phyloP scores from a whole-genome alignment of 2,888 invertebrate genomes.

The Listrodromus nycthemerus region DNA sequence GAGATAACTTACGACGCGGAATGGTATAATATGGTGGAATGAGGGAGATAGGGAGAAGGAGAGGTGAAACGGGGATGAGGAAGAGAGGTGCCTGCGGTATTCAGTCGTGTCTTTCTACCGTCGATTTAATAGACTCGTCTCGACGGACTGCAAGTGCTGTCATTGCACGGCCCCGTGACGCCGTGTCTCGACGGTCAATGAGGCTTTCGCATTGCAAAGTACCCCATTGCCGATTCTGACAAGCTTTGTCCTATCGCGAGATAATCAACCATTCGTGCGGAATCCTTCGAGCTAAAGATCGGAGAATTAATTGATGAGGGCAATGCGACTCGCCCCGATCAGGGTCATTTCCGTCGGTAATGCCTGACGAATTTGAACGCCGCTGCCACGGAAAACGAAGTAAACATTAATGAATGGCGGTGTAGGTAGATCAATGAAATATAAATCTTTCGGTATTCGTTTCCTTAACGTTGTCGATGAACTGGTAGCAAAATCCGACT shows the following conservation, averaged over 20 bases:
- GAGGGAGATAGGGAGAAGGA: conserved; percentile 23
- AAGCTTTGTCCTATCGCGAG: not conserved
- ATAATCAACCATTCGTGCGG: not conserved
- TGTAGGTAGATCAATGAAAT: too few species aligned
- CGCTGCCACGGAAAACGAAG: too few species aligned
- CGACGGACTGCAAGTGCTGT: conserved; percentile 75
- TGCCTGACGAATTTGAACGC: too few species aligned
- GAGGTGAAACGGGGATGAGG: conserved; percentile 56
- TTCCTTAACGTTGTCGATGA: too few species aligned
- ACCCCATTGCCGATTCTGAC: not conserved
- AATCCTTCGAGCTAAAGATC: conserved; percentile 6
- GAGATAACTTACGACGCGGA: conserved; percentile 78
- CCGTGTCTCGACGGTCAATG: conserved; percentile 55
- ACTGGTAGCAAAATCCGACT: too few species aligned
- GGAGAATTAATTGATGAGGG: not conserved
- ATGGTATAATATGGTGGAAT: conserved; percentile 71
- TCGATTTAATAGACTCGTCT: conserved; percentile 80
- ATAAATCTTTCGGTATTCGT: too few species aligned
- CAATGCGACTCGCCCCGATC: not conserved
- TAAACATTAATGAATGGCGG: too few species aligned
- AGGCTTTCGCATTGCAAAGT: conserved; percentile 13
- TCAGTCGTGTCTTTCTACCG: conserved; percentile 70
- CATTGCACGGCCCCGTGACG: conserved; percentile 67
- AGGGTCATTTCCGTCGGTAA: too few species aligned
- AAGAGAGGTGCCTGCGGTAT: conserved; percentile 70